phyloP scores from a whole-genome alignment of 2,797 vertebrate species.

The Antrozous pallidus region DNA sequence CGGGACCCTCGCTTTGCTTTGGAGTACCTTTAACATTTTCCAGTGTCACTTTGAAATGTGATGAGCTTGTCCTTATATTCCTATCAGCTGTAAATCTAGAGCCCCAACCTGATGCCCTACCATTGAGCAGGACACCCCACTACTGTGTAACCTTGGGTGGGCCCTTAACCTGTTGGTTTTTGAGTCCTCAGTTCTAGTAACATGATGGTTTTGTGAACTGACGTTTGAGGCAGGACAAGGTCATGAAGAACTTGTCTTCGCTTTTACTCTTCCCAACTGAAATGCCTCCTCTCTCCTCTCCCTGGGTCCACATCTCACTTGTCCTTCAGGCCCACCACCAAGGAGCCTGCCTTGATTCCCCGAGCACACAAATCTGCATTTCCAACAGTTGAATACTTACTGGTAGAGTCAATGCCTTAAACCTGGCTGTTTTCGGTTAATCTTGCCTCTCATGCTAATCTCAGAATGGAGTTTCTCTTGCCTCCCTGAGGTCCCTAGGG shows the following conservation, averaged over 20 bases:
- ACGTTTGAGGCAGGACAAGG: background rate
- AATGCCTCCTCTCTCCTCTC: background rate
- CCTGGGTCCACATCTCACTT: background rate
- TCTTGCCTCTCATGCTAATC: background rate
- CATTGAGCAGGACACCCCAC: background rate
- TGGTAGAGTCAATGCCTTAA: background rate
- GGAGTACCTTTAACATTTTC: background rate
- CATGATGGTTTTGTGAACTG: background rate
- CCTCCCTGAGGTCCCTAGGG: background rate
- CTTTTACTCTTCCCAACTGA: background rate
- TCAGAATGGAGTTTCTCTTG: background rate
- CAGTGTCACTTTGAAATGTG: background rate
- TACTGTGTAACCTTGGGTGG: background rate
- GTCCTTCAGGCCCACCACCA: background rate
- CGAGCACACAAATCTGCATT: background rate
- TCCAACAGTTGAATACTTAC: background rate
- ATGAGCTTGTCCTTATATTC: background rate
- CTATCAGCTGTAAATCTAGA: background rate
- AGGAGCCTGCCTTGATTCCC: background rate
- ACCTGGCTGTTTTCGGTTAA: background rate
- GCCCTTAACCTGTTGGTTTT: background rate
- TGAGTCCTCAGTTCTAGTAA: background rate
- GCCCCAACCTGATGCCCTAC: background rate
- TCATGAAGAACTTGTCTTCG: background rate
- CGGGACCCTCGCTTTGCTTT: background rate